Evolutionary conservation across 2,113 vertebrate species (phyloP).

Genomic region (Hepsetus odoe): DNA sequence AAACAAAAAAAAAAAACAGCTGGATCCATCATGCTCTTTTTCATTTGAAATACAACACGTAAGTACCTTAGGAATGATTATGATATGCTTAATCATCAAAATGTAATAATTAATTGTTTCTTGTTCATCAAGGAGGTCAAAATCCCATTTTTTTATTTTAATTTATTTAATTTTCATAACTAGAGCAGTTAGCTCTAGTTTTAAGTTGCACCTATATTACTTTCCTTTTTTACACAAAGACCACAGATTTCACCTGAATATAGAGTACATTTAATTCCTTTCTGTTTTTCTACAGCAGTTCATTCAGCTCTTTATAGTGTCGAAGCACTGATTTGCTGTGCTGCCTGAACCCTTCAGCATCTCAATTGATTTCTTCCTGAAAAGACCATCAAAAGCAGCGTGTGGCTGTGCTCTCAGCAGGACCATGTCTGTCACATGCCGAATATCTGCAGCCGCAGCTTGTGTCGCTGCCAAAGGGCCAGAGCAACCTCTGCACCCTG

Average conservation of each 20-base stretch:
- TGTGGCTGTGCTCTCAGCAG: constrained; percentile 23
- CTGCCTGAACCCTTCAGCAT: constrained; percentile 28
- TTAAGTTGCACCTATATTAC: neutral
- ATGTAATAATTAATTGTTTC: no score
- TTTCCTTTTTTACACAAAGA: neutral
- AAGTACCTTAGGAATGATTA: no score
- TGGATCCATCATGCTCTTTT: no score
- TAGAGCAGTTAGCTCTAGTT: no score
- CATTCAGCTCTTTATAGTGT: constrained; percentile 22
- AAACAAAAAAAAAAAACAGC: no score
- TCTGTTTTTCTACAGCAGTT: constrained; percentile 31
- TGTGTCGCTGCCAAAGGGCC: neutral
- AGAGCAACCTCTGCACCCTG: neutral
- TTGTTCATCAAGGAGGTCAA: no score
- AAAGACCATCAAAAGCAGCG: constrained; percentile 49
- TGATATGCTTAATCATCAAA: no score
- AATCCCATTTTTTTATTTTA: no score
- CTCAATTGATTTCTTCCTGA: constrained; percentile 52
- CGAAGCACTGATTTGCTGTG: neutral
- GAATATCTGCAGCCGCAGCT: constrained; percentile 22
- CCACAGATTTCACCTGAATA: neutral
- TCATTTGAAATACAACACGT: no score
- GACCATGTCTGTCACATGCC: constrained; percentile 13
- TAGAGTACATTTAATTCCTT: constrained; percentile 24
- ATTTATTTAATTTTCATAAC: no score